Evolutionary conservation across 1,140 invertebrate species (phyloP).

Genomic region (Scaptomyza hsui): DNA sequence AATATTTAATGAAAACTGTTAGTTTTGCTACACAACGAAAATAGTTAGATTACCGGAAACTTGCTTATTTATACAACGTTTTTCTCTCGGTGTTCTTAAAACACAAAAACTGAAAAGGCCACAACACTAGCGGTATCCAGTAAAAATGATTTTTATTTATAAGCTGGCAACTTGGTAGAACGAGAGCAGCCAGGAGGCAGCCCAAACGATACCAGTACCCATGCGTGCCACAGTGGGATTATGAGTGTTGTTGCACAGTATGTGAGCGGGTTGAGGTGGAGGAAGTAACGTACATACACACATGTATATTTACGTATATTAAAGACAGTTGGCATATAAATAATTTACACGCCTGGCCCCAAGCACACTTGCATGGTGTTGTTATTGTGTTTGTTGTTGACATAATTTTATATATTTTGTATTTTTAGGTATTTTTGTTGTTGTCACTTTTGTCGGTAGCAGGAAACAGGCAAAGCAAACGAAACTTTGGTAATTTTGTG

Average conservation of each 20-base stretch:
- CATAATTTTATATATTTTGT: conserved; percentile 57
- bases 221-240: conserved; percentile 60
- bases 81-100: no score
- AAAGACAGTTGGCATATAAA: conserved; percentile 76
- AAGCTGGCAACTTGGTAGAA: conserved; percentile 55
- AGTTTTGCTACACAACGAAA: no score
- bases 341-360: conserved; percentile 64
- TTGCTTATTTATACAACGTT: no score
- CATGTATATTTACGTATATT: conserved; percentile 3
- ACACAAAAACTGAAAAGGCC: neutral
- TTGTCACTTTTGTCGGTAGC: conserved; percentile 11
- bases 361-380: conserved; percentile 22
- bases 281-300: neutral
- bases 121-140: conserved; percentile 6
- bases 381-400: conserved; percentile 45
- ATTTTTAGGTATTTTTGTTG: neutral
- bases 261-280: neutral
- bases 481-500: conserved; percentile 70
- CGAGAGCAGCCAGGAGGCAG: conserved; percentile 3
- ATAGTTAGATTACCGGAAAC: no score
- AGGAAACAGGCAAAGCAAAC: conserved; percentile 50
- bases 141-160: conserved; percentile 78
- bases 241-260: conserved; percentile 17
- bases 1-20: no score
- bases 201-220: conserved; percentile 17